phyloP scores from a whole-genome alignment of 2,113 vertebrate genomes.

The Taurulus bubalis region DNA sequence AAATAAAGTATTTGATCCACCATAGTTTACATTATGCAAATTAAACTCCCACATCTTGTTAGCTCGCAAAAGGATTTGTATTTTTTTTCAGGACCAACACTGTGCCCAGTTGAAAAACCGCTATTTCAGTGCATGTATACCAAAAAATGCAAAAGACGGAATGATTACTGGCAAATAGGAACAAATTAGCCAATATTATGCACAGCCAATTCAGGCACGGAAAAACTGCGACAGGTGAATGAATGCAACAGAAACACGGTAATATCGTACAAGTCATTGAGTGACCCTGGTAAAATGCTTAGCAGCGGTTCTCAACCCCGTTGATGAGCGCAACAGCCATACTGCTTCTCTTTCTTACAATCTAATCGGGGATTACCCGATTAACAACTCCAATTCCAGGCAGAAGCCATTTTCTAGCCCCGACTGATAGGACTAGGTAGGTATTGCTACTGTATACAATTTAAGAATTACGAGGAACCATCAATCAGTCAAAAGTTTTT shows the following conservation, averaged over 20 bases:
- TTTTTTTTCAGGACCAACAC: neutral
- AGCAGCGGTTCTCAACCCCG: slow-evolving; percentile 4
- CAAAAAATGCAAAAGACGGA: neutral
- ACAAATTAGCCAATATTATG: slow-evolving; percentile 1
- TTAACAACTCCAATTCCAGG: slow-evolving; percentile 37
- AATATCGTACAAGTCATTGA: neutral
- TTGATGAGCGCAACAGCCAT: neutral
- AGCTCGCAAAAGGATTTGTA: neutral
- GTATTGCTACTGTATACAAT: neutral
- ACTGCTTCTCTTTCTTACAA: slow-evolving; percentile 23
- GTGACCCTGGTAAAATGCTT: slow-evolving; percentile 13
- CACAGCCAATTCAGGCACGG: neutral
- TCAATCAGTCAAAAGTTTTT: neutral
- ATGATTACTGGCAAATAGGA: neutral
- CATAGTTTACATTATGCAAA: neutral
- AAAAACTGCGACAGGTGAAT: neutral
- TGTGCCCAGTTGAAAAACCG: neutral
- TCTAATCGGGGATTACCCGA: slow-evolving; percentile 60
- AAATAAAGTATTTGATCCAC: neutral
- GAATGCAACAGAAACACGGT: slow-evolving; percentile 1
- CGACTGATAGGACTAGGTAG: neutral
- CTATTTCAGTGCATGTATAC: neutral
- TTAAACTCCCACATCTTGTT: neutral
- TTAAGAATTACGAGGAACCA: neutral
- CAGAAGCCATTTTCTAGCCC: slow-evolving; percentile 20